Evolutionary conservation across 2,888 invertebrate genomes (phyloP).

Genomic region (Zygogramma bicolorata): DNA sequence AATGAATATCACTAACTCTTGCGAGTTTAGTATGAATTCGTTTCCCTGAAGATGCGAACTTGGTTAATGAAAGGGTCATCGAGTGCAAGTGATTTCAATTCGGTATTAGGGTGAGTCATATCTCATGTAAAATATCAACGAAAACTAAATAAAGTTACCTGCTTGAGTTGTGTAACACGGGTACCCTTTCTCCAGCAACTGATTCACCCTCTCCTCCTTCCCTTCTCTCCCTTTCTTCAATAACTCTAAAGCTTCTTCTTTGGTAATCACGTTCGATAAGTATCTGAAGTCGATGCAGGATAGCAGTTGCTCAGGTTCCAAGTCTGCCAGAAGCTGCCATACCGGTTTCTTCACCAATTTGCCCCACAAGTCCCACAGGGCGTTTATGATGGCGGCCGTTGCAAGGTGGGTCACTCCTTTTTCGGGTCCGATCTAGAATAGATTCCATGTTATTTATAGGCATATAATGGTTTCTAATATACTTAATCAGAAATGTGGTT

Average conservation of each 20-base stretch:
- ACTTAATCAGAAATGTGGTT: too few species aligned
- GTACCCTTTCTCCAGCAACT: conserved; percentile 77
- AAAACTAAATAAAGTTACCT: conserved; percentile 66
- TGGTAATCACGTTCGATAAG: conserved; percentile 85
- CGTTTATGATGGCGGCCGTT: conserved; percentile 88
- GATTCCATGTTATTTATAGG: neutral
- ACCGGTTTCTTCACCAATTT: conserved; percentile 85
- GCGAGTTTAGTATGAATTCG: too few species aligned
- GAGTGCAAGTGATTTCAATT: too few species aligned
- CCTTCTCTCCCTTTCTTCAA: conserved; percentile 72
- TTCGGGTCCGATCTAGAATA: conserved; percentile 84
- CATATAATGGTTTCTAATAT: too few species aligned
- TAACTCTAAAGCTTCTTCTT: conserved; percentile 82
- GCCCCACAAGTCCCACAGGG: conserved; percentile 94
- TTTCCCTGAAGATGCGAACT: too few species aligned
- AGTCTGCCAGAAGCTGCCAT: conserved; percentile 86
- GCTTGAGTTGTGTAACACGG: conserved; percentile 91
- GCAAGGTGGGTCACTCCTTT: conserved; percentile 92
- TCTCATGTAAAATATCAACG: too few species aligned
- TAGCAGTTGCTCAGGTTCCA: conserved; percentile 87
- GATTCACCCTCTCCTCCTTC: conserved; percentile 74
- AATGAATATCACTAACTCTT: too few species aligned
- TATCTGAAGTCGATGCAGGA: conserved; percentile 88
- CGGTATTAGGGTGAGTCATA: too few species aligned
- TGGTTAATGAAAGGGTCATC: too few species aligned